phyloP scores from a whole-genome alignment of 2,797 vertebrate genomes.

The Odontamblyopus rebecca region DNA sequence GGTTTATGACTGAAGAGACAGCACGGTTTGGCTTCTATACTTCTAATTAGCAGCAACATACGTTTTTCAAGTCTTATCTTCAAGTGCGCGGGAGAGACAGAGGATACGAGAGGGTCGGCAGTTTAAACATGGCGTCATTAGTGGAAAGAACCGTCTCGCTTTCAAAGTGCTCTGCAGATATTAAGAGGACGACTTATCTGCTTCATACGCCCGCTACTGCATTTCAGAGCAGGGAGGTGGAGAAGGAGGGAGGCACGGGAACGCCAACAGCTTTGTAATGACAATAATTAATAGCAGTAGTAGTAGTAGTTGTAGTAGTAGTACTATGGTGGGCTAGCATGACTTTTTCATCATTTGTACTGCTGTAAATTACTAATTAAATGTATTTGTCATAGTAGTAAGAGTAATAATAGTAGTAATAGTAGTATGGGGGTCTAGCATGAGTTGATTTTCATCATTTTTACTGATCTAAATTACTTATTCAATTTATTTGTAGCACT shows the following conservation, averaged over 20 bases:
- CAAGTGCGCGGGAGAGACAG: slow-evolving; percentile 6
- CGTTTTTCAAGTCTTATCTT: slow-evolving; percentile 6
- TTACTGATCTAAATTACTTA: too few relatives aligned
- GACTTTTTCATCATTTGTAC: neutral
- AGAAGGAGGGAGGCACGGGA: neutral
- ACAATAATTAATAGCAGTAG: neutral
- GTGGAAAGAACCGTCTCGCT: slow-evolving; percentile 8
- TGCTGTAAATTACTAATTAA: too few relatives aligned
- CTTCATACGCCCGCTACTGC: slow-evolving; percentile 8
- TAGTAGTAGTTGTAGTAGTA: neutral
- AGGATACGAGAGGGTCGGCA: slow-evolving; percentile 7
- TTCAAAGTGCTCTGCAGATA: neutral
- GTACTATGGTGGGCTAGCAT: neutral
- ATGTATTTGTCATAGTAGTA: too few relatives aligned
- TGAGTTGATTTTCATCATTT: too few relatives aligned
- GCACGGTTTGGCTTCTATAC: slow-evolving; percentile 3
- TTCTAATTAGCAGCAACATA: slow-evolving; percentile 20
- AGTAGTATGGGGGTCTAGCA: too few relatives aligned
- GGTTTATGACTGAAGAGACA: slow-evolving; percentile 19
- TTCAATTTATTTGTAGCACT: too few relatives aligned
- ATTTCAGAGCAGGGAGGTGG: neutral
- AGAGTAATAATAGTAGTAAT: too few relatives aligned
- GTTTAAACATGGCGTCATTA: slow-evolving; percentile 16
- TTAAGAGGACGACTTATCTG: neutral
- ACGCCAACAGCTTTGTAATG: neutral